Conservation (phyloP, 2,888 invertebrate genomes). For the Heliconius erato region DNA sequence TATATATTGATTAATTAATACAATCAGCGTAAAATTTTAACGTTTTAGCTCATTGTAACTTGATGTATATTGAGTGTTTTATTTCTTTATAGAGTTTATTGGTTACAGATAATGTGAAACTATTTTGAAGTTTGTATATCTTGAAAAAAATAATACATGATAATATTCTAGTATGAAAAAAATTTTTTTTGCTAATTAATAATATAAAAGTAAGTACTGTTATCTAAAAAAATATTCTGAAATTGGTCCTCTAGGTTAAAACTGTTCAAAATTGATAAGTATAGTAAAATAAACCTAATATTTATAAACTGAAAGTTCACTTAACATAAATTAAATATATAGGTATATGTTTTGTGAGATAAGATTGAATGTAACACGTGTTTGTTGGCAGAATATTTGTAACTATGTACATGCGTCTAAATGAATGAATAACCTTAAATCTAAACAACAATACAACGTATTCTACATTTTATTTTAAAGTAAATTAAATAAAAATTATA, state of each 20-base stretch:
- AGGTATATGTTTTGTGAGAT: constrained; percentile 34
- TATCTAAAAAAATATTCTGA: constrained; percentile 5
- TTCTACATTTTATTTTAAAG: background rate
- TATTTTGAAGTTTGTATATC: background rate
- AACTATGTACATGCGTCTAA: constrained; percentile 22
- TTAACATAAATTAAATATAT: constrained; percentile 10
- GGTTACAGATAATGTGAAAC: background rate
- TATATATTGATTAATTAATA: background rate
- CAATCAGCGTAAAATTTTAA: no score
- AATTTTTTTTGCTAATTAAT: background rate
- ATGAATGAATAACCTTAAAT: constrained; percentile 29
- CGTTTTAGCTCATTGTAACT: no score
- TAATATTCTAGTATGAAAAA: background rate
- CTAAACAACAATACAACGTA: background rate
- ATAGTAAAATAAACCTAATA: constrained; percentile 24
- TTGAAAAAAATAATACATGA: background rate
- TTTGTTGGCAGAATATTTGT: constrained; percentile 46
- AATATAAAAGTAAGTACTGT: background rate
- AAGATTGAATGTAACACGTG: constrained; percentile 49
- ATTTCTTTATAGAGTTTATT: background rate
- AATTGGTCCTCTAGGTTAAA: background rate
- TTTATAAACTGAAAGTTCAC: constrained; percentile 8
- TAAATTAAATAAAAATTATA: constrained; percentile 24
- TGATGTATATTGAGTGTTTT: constrained; percentile 2
- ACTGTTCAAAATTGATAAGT: background rate